Evolutionary conservation across 2,888 invertebrate genomes (phyloP).

Genomic region (Cryptus viduatorius): DNA sequence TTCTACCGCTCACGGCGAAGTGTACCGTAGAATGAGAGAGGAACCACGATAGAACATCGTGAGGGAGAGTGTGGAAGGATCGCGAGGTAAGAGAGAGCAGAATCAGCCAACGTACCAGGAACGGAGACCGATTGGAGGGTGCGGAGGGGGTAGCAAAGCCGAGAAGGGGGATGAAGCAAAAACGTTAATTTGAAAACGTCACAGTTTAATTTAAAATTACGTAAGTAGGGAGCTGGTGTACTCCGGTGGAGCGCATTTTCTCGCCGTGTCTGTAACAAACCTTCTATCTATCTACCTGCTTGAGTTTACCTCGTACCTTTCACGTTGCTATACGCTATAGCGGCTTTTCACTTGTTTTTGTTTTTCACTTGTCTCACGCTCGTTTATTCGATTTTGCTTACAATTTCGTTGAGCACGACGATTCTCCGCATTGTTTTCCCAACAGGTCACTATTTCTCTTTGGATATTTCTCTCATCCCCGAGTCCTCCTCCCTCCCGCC

Average conservation of each 20-base stretch:
- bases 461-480: conserved; percentile 21
- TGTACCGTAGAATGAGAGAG: conserved; percentile 73
- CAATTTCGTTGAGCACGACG: background rate
- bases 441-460: conserved; percentile 12
- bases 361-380: background rate
- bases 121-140: conserved; percentile 60
- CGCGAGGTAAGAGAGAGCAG: conserved; percentile 33
- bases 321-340: conserved; percentile 45
- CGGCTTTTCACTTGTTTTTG: conserved; percentile 15
- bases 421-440: conserved; percentile 19
- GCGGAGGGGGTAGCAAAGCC: conserved; percentile 61
- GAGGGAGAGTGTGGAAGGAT: conserved; percentile 62
- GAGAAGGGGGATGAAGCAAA: conserved; percentile 77
- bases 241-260: conserved; percentile 67
- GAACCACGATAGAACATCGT: conserved; percentile 62
- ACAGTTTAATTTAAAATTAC: conserved; percentile 85
- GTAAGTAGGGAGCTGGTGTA: conserved; percentile 69
- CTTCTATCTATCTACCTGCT: conserved; percentile 69
- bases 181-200: conserved; percentile 85
- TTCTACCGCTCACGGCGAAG: conserved; percentile 76
- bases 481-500: background rate
- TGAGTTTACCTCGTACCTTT: conserved; percentile 17
- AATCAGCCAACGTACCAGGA: conserved; percentile 59
- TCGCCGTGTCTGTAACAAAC: conserved; percentile 60
- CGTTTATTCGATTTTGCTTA: conserved; percentile 35